A percentile compares a stretch with the other conserved stretches of the same genome.
Conservation (phyloP, 2,888 invertebrate genomes). For the Plusia festucae region DNA sequence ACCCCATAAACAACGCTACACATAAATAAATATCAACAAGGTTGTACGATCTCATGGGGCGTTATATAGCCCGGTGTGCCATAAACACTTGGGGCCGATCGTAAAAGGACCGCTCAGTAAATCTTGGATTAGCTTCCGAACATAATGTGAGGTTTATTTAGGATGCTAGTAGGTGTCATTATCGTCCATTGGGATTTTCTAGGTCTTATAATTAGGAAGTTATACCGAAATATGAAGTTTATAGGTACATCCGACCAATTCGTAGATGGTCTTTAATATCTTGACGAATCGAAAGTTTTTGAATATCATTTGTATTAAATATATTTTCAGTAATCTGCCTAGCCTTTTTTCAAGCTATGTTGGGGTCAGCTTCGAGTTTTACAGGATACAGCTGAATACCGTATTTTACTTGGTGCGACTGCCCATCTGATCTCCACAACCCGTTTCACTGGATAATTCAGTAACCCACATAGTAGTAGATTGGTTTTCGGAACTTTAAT, state of each 20-base stretch:
- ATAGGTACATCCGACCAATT: background rate
- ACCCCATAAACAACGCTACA: conserved; percentile 36
- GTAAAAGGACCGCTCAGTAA: conserved; percentile 51
- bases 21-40: conserved; percentile 45
- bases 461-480: too few species aligned
- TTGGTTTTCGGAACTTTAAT: too few species aligned
- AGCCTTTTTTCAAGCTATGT: too few species aligned
- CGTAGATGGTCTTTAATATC: background rate
- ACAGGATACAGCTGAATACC: too few species aligned
- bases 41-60: conserved; percentile 33
- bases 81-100: conserved; percentile 50
- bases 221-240: background rate
- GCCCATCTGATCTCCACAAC: too few species aligned
- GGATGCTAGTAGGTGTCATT: conserved; percentile 30
- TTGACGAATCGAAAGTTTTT: background rate
- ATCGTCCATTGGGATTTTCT: conserved; percentile 10
- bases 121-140: conserved; percentile 49
- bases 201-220: conserved; percentile 1
- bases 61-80: conserved; percentile 23
- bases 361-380: too few species aligned
- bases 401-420: too few species aligned
- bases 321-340: too few species aligned
- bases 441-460: too few species aligned
- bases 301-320: background rate
- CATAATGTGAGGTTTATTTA: conserved; percentile 46